phyloP scores from a whole-genome alignment of 2,113 vertebrate genomes.

The Larimichthys crocea region DNA sequence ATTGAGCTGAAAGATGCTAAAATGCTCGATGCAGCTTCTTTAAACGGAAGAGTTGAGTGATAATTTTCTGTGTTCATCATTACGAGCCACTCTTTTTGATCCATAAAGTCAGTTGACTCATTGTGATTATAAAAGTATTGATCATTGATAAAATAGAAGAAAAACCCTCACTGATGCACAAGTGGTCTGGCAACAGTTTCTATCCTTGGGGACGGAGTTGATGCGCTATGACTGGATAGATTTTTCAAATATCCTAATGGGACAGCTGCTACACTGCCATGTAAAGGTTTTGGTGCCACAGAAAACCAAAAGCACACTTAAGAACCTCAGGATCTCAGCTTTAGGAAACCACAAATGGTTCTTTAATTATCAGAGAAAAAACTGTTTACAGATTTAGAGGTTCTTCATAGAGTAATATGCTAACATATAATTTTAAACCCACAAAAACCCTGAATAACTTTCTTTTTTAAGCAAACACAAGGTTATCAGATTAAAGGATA shows the following conservation, averaged over 20 bases:
- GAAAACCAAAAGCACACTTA: constrained; percentile 49
- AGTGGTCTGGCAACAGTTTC: neutral
- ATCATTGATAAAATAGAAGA: neutral
- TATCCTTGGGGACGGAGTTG: neutral
- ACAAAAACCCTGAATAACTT: constrained; percentile 41
- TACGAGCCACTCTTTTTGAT: neutral
- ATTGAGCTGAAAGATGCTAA: neutral
- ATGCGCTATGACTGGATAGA: neutral
- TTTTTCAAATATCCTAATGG: neutral
- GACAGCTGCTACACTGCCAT: constrained; percentile 1
- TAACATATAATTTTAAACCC: constrained; percentile 33
- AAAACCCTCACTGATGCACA: neutral
- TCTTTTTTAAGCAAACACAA: constrained; percentile 41
- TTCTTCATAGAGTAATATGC: constrained; percentile 32
- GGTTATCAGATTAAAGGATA: constrained; percentile 72
- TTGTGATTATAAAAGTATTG: neutral
- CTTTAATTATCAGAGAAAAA: constrained; percentile 33
- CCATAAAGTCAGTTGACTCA: neutral
- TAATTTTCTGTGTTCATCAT: neutral
- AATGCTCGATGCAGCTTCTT: neutral
- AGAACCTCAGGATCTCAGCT: constrained; percentile 33
- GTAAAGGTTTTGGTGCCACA: constrained; percentile 18
- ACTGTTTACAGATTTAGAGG: constrained; percentile 42
- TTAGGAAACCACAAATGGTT: constrained; percentile 51
- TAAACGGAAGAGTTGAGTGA: no score